phyloP scores from a whole-genome alignment of 2,888 invertebrate species.

The Sepioteuthis lessoniana region DNA sequence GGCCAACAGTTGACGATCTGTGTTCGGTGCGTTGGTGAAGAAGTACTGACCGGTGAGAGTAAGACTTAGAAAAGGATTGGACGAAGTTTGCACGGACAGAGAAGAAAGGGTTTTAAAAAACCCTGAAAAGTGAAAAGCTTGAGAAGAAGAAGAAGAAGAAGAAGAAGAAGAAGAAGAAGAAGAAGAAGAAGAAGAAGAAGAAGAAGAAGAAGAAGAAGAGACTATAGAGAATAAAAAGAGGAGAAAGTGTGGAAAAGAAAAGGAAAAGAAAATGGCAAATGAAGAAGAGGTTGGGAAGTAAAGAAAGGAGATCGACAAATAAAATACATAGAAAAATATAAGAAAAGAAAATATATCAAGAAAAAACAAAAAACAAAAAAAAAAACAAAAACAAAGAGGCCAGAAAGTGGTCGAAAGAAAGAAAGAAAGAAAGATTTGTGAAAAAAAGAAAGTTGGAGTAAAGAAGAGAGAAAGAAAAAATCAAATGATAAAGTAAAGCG shows the following conservation, averaged over 20 bases:
- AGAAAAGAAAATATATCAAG: not conserved
- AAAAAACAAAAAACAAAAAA: not conserved
- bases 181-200: not conserved
- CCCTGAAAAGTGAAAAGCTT: not conserved
- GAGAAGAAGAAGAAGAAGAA: not conserved
- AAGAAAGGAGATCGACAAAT: not conserved
- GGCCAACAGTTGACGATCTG: conserved; percentile 21
- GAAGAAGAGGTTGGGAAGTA: not conserved
- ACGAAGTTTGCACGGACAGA: not conserved
- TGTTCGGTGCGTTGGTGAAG: not conserved
- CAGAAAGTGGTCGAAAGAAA: not conserved
- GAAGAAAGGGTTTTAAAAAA: not conserved
- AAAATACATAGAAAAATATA: not conserved
- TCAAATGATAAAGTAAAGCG: not conserved
- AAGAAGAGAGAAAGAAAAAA: not conserved
- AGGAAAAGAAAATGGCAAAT: not conserved
- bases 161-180: not conserved
- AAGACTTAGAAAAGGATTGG: not conserved
- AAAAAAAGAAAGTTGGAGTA: not conserved
- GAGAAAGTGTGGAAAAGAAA: not conserved
- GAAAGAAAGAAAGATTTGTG: not conserved
- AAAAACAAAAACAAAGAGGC: not conserved
- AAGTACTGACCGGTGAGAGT: not conserved
- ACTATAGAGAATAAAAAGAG: not conserved
- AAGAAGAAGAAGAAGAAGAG: not conserved